A percentile compares a stretch with the other conserved stretches of the same genome.
Evolutionary conservation across 2,113 vertebrate genomes (phyloP).

Genomic region (Paramisgurnus dabryanus): DNA sequence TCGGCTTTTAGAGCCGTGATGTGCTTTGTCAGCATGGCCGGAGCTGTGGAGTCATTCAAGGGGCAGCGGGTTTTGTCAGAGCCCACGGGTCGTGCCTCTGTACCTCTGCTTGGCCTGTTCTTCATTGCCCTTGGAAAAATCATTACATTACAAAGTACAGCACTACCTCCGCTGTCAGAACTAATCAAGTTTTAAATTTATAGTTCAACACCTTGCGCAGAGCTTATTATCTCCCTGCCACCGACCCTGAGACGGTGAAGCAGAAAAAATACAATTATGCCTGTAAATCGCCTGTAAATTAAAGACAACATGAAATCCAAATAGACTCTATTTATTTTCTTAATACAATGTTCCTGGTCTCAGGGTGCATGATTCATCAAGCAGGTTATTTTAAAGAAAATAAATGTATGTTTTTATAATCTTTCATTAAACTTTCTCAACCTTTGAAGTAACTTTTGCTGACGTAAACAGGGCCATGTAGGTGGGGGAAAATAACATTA

Average conservation of each 20-base stretch:
- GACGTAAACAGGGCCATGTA: background rate
- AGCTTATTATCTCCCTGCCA: slow-evolving; percentile 12
- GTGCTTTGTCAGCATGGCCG: slow-evolving; percentile 48
- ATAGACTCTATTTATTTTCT: slow-evolving; percentile 1
- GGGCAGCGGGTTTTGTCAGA: slow-evolving; percentile 10
- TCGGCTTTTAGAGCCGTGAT: slow-evolving; percentile 22
- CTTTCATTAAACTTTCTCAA: background rate
- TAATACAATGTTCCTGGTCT: background rate
- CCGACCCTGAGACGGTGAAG: slow-evolving; percentile 1
- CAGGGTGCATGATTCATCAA: background rate
- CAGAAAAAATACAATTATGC: slow-evolving; percentile 23
- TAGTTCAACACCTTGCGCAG: slow-evolving; percentile 17
- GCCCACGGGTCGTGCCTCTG: slow-evolving; percentile 43
- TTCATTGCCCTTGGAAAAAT: slow-evolving; percentile 51
- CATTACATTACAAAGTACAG: slow-evolving; percentile 46
- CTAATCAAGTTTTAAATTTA: slow-evolving; percentile 38
- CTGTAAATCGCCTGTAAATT: background rate
- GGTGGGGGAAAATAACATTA: background rate
- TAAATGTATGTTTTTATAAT: background rate
- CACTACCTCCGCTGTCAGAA: slow-evolving; percentile 16
- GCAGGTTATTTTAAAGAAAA: background rate
- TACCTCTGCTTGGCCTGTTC: slow-evolving; percentile 10
- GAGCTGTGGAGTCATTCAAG: slow-evolving; percentile 33
- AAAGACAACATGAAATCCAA: background rate
- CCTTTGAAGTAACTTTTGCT: background rate